Base-by-base conservation (phyloP, 2,888 invertebrate genomes). In the Diachrysia chrysitis region DNA sequence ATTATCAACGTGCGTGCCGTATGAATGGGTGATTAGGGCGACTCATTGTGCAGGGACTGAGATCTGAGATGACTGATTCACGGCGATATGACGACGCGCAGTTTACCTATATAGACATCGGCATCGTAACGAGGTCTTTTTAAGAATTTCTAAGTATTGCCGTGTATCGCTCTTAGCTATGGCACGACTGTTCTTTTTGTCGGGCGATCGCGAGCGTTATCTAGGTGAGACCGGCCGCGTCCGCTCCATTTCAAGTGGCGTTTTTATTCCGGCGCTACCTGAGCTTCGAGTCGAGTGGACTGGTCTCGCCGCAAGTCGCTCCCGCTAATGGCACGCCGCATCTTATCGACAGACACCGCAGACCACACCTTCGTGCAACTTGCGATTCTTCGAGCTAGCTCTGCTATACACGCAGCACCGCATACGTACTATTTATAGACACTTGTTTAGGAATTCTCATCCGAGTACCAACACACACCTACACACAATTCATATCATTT, bases 261-360 rank as follows among this genome's bases (percentile, higher is more conserved):
- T 93, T 94, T 95, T 94, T 93, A 94, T 94, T 92, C 94, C 92
- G 89, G 86, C 88, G 86, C 92, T 94, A 94, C 93, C 94, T 94
- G 94, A 88, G 87, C 73, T 76, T 60, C 81, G 82, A 77, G 81
- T 78, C 79, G 86, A 83, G 86, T 83, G 83, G 84, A 82, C 82
- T 83, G 81, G 83, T 71, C 82, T 83, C 73, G 84, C 79, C 86
- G 84, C 87, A 85, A 89, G 82, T 77, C 83, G 86, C 86, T 84
- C 85, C 87, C 86, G 83, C 87, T 91, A 90, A 90, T 90, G 85
- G 87, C 85, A 83, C 78, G 81, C 84, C 84, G 78, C 84, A 79
- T 78, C 81, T 82, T 76, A 74, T 77, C 76, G 63, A 64, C 68
- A 72, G 81, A 83, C 66, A 85, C 79, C 80, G 79, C 78, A 79